phyloP scores from a whole-genome alignment of 2,797 vertebrate species.

The Falco novaeseelandiae region DNA sequence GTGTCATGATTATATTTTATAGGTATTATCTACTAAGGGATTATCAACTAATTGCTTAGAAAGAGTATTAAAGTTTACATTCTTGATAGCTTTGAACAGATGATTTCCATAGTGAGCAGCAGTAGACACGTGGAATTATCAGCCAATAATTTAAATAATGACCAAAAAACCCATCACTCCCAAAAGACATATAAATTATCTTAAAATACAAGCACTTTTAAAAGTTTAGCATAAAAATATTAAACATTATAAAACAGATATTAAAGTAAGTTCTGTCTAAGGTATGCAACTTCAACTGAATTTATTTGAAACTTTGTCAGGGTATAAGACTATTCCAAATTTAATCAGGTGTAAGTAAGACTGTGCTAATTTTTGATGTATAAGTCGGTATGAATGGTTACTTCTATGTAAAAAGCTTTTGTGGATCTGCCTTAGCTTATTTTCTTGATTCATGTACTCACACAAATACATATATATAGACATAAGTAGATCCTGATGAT shows the following conservation, averaged over 20 bases:
- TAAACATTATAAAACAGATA: background rate
- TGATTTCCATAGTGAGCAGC: background rate
- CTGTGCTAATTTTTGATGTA: background rate
- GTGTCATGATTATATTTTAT: background rate
- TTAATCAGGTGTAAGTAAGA: background rate
- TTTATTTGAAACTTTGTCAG: background rate
- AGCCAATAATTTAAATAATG: background rate
- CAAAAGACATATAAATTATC: background rate
- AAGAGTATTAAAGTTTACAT: background rate
- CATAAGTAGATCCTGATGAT: background rate
- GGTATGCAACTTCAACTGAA: background rate
- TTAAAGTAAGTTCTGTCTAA: background rate
- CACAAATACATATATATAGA: background rate
- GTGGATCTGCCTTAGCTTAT: accelerated
- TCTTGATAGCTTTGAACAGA: background rate
- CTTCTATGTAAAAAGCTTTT: background rate
- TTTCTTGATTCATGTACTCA: background rate
- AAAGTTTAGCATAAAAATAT: background rate
- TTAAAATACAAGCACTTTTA: background rate
- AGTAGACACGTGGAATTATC: background rate
- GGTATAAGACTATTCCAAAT: background rate
- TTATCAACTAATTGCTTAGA: background rate
- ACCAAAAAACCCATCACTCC: background rate
- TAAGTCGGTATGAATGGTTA: background rate
- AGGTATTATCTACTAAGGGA: background rate